Evolutionary conservation across 2,888 invertebrate species (phyloP), one percentile per base, ranked within the genome.

Genomic region (Marronus borbonicus): DNA sequence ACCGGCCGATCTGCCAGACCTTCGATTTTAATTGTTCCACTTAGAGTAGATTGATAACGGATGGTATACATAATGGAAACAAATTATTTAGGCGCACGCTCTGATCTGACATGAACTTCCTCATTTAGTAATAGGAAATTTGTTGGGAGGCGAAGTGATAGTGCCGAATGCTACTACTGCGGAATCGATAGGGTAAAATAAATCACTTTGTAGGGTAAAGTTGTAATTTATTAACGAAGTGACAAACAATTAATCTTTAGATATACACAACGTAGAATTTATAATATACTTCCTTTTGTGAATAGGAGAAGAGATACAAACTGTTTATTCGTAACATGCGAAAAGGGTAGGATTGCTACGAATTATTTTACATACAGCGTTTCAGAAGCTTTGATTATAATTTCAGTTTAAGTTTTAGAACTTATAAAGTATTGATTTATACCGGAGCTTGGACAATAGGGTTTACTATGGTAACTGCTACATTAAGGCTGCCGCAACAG

Each of bases 231-330:
- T 74, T 74, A 74, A 39, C 60, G 28, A 60, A 74, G 44, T 44
- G 60, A 74, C 60, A 74, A 62, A 60, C 60, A 44, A 74, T 74
- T 74, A 74, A 60, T 74, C 62, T 68, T 50, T 58, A 58, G 55
- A 49, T 28, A 68, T 20, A 24, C 14, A 12, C 14, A 12, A 12
- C 3, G 36, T 62, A 12, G 7, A 62, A 62, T 62, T 55, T 55
- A 55, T 55, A 55, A 55, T n/a, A 55, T 44, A 12, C 44, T 44
- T 44, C 12, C 8, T 12, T 44, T 44, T 44, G 5, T 36, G 10
- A 39, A 44, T 44, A 8, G 24, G n/a, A 58, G 20, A 8, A 4
- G 55, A 20, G 55, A 8, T n/a, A 14, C 24, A 14, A 62, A 62
- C 62, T 62, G 28, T 31, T 8, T 62, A 62, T 58, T 58, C 20